These are phyloP conservation scores for Prosopocoilus inquinatus DNA, from an alignment of 2,888 invertebrate species.

Conservation along the genomic window DNA sequence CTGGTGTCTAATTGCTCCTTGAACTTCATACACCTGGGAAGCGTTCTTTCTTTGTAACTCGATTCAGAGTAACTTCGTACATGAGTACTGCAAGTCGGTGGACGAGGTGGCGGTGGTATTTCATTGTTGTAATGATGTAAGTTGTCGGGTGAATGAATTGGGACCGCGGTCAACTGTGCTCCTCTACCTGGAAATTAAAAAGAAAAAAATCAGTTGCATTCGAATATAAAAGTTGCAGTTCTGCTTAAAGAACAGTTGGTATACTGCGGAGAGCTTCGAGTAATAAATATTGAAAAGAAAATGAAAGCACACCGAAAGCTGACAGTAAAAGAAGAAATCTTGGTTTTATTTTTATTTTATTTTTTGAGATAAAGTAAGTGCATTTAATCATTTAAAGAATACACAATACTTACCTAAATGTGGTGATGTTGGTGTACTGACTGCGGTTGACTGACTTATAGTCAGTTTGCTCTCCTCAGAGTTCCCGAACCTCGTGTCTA, in stretches of 20 bases:
- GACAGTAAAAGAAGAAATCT: too few species aligned
- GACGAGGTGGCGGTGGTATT: slow-evolving; percentile 28
- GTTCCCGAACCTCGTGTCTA: slow-evolving; percentile 51
- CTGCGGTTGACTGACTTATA: slow-evolving; percentile 39
- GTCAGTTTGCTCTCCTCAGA: slow-evolving; percentile 23
- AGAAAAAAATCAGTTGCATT: too few species aligned
- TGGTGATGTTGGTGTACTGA: slow-evolving; percentile 50
- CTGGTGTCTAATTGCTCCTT: slow-evolving; percentile 15
- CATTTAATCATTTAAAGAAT: background rate
- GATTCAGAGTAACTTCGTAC: slow-evolving; percentile 24
- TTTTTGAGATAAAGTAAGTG: background rate
- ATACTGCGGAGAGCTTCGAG: too few species aligned
- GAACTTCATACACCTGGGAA: slow-evolving; percentile 16
- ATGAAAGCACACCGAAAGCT: too few species aligned
- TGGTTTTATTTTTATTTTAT: too few species aligned
- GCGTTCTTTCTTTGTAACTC: slow-evolving; percentile 7
- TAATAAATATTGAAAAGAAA: too few species aligned
- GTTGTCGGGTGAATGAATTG: slow-evolving; percentile 30
- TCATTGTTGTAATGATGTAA: slow-evolving; percentile 35
- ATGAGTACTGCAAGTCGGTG: slow-evolving; percentile 18
- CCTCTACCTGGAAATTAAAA: slow-evolving; percentile 25
- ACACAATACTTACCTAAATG: slow-evolving; percentile 40
- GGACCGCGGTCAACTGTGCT: slow-evolving; percentile 32
- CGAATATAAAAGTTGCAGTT: too few species aligned
- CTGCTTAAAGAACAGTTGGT: too few species aligned